phyloP scores from a whole-genome alignment of 1,140 invertebrate genomes.

The Cyclargus thomasi region DNA sequence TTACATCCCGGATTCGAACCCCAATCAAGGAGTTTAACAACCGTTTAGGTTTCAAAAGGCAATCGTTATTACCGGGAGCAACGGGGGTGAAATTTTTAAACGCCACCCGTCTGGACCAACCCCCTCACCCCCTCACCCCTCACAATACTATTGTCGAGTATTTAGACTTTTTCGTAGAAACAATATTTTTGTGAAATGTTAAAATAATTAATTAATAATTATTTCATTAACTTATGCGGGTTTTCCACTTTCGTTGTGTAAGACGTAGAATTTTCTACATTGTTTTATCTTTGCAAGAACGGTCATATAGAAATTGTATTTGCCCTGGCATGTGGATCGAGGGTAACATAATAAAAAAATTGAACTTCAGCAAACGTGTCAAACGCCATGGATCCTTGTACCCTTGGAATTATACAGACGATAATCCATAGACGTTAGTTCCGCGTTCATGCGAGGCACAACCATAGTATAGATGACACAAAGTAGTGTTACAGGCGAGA shows the following conservation, averaged over 20 bases:
- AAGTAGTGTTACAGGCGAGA: too few species aligned
- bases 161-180: background rate
- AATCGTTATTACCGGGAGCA: constrained; percentile 63
- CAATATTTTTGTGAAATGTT: background rate
- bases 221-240: too few species aligned
- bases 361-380: too few species aligned
- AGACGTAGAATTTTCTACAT: too few species aligned
- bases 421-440: background rate
- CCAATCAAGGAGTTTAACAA: constrained; percentile 40
- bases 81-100: constrained; percentile 72
- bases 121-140: too few species aligned
- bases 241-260: too few species aligned
- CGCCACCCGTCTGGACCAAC: constrained; percentile 52
- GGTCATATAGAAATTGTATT: too few species aligned
- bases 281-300: too few species aligned
- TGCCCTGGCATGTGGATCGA: too few species aligned
- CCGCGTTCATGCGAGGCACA: background rate
- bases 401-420: background rate
- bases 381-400: background rate
- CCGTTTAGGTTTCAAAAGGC: constrained; percentile 69
- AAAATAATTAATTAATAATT: too few species aligned
- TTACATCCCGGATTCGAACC: constrained; percentile 24
- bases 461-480: background rate
- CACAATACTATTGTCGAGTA: constrained; percentile 16
- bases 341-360: too few species aligned